These are phyloP conservation scores for Formicarius rufipectus DNA, from an alignment of 2,113 vertebrate genomes.

Conservation along the genomic window DNA sequence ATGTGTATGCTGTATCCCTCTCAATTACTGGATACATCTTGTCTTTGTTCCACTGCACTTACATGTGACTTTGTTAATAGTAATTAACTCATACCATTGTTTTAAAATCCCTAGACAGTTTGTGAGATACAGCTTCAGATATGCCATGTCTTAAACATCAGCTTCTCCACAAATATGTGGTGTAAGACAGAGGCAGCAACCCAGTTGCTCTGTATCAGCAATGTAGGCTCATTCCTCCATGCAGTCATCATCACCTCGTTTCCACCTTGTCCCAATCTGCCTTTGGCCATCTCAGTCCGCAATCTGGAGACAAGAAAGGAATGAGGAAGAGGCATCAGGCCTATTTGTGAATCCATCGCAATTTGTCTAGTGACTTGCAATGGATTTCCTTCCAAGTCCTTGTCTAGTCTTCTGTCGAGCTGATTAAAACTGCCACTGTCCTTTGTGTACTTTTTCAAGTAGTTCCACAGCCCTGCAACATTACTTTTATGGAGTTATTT, in stretches of 20 bases:
- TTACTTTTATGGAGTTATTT: background rate
- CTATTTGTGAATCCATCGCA: background rate
- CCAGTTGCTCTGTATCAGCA: background rate
- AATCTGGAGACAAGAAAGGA: background rate
- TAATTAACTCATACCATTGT: constrained; percentile 36
- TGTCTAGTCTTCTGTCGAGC: background rate
- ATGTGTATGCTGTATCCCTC: background rate
- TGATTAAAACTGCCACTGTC: background rate
- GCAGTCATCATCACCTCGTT: background rate
- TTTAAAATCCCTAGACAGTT: constrained; percentile 14
- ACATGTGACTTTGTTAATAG: background rate
- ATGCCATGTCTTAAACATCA: background rate
- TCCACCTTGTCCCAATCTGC: background rate
- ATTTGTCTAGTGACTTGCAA: background rate
- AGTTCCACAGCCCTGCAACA: background rate
- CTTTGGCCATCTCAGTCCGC: background rate
- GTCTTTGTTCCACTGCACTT: constrained; percentile 19
- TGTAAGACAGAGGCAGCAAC: background rate
- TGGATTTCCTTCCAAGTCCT: background rate
- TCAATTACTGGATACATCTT: background rate
- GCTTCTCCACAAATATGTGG: background rate
- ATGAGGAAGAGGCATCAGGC: background rate
- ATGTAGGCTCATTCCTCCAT: background rate
- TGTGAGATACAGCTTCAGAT: constrained; percentile 33
- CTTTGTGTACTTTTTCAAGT: background rate